Conservation (phyloP, 2,113 vertebrate genomes). For the Chloropsis cyanopogon region DNA sequence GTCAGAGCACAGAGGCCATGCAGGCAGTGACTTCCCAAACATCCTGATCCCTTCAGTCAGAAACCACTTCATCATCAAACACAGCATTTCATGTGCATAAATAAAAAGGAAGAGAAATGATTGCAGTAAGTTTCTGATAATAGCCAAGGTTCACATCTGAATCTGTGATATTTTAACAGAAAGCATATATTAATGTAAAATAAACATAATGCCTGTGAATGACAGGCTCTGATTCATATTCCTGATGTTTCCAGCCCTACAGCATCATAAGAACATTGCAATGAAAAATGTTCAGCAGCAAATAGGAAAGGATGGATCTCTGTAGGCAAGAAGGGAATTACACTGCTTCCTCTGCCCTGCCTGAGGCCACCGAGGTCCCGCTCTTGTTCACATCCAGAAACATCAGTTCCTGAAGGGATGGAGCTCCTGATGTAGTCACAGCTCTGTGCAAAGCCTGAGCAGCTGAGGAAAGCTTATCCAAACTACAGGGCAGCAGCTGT, state of each 20-base stretch:
- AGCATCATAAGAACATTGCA: slow-evolving; percentile 40
- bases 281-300: slow-evolving; percentile 45
- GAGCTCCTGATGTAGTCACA: background rate
- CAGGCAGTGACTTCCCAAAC: background rate
- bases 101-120: background rate
- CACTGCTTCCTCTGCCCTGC: background rate
- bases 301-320: slow-evolving; percentile 28
- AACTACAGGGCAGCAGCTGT: background rate
- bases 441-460: background rate
- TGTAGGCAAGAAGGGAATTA: slow-evolving; percentile 67
- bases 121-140: background rate
- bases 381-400: rapidly evolving
- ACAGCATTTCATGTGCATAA: background rate
- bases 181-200: background rate
- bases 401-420: background rate
- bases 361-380: background rate
- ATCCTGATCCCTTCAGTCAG: background rate
- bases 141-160: background rate
- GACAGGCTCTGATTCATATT: background rate
- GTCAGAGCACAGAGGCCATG: background rate
- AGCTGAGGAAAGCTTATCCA: background rate
- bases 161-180: background rate
- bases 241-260: slow-evolving; percentile 75
- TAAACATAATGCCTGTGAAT: background rate
- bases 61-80: background rate